Conservation (phyloP, 2,888 invertebrate species). For the Scaptodrosophila latifasciaeformis region DNA sequence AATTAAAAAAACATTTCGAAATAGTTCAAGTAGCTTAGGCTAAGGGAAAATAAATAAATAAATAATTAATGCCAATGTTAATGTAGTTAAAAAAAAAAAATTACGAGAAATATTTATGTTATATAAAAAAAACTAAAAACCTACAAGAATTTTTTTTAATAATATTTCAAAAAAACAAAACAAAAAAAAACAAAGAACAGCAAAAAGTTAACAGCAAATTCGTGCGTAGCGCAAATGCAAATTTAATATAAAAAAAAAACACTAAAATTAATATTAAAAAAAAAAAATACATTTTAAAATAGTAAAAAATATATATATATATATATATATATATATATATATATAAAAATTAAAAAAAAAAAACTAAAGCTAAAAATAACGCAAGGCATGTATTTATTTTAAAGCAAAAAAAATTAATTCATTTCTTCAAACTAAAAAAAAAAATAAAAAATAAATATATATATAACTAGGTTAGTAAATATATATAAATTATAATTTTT, state of each 20-base stretch:
- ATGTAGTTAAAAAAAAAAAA: slow-evolving; percentile 15
- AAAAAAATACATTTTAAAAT: background rate
- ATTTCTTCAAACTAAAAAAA: too few species aligned
- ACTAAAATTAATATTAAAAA: background rate
- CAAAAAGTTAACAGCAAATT: slow-evolving; percentile 70
- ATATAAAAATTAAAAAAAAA: slow-evolving; percentile 1
- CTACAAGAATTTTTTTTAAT: slow-evolving; percentile 47
- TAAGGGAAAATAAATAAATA: slow-evolving; percentile 6
- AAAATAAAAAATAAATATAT: background rate
- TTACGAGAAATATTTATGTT: slow-evolving; percentile 13
- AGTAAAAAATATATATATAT: slow-evolving; percentile 8
- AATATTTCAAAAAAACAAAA: slow-evolving; percentile 12
- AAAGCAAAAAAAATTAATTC: too few species aligned
- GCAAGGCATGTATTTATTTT: too few species aligned
- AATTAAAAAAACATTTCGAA: too few species aligned
- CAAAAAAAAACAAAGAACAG: slow-evolving; percentile 49
- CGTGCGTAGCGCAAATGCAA: slow-evolving; percentile 55
- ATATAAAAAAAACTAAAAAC: slow-evolving; percentile 22
- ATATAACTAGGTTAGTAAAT: too few species aligned
- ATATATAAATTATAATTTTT: too few species aligned
- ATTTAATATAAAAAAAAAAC: slow-evolving; percentile 2
- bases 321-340: slow-evolving; percentile 5
- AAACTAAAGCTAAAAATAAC: background rate
- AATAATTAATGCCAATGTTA: slow-evolving; percentile 13
- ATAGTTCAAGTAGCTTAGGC: too few species aligned